These are phyloP conservation scores for Leptinotarsa juncta DNA, from an alignment of 2,888 invertebrate genomes.

Conservation along the genomic window DNA sequence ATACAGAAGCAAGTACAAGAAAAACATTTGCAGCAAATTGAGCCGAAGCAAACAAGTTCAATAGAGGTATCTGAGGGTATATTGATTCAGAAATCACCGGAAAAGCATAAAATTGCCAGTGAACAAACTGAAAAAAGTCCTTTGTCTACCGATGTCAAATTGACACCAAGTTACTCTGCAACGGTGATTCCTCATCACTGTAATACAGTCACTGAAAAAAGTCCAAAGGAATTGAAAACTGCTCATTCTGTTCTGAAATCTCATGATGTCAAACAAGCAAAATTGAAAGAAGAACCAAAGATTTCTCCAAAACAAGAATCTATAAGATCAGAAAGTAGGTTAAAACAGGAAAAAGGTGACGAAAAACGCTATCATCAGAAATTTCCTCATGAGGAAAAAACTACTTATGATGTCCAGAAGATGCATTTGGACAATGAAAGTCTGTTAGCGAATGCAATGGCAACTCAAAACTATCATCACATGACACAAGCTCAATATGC, in stretches of 20 bases:
- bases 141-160: not conserved
- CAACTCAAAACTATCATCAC: conserved; percentile 75
- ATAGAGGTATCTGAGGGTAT: not conserved
- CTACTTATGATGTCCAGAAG: conserved; percentile 57
- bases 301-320: conserved; percentile 62
- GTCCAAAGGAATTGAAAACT: conserved; percentile 44
- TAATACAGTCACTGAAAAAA: conserved; percentile 13
- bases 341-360: conserved; percentile 66
- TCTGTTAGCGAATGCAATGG: conserved; percentile 72
- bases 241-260: conserved; percentile 57
- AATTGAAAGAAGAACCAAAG: conserved; percentile 66
- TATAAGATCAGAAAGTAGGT: conserved; percentile 54
- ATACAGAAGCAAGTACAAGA: conserved; percentile 12
- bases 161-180: conserved; percentile 1
- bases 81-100: not conserved
- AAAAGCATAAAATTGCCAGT: not conserved
- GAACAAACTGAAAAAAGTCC: conserved; percentile 1
- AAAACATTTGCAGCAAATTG: conserved; percentile 20
- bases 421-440: conserved; percentile 65
- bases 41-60: conserved; percentile 11
- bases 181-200: not conserved
- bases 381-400: conserved; percentile 53
- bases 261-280: conserved; percentile 65
- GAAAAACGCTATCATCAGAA: conserved; percentile 56
- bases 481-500: conserved; percentile 70